Evolutionary conservation across 2,888 invertebrate genomes (phyloP).

Genomic region (Vanessa cardui): DNA sequence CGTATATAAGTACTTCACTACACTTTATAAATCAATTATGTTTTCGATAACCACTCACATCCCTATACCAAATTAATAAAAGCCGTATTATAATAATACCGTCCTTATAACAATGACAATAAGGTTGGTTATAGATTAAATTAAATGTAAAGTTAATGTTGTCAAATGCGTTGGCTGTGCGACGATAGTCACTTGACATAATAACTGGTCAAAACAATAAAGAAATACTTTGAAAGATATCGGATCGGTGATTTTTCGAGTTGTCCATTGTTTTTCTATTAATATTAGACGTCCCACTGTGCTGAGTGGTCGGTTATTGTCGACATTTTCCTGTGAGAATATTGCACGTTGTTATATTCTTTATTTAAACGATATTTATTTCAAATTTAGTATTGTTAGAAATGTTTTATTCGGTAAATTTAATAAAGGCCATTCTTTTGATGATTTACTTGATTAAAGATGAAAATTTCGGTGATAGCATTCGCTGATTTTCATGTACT

Average conservation of each 20-base stretch:
- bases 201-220: conserved; percentile 71
- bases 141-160: conserved; percentile 38
- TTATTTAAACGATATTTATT: conserved; percentile 17
- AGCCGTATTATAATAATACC: neutral
- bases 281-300: conserved; percentile 53
- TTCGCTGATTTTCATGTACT: no score
- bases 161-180: conserved; percentile 49
- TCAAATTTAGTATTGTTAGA: no score
- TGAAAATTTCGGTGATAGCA: no score
- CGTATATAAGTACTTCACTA: conserved; percentile 46
- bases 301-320: conserved; percentile 47
- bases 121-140: neutral
- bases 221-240: conserved; percentile 66
- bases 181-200: conserved; percentile 75
- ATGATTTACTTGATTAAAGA: no score
- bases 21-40: conserved; percentile 67
- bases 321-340: conserved; percentile 73
- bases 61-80: conserved; percentile 48
- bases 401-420: no score
- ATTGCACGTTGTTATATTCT: conserved; percentile 46
- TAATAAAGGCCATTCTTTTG: no score
- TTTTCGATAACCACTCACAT: conserved; percentile 72
- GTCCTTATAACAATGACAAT: conserved; percentile 45
- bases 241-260: conserved; percentile 69
- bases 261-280: conserved; percentile 64